phyloP scores from a whole-genome alignment of 2,113 vertebrate species.

The Pseudorectes ferrugineus region DNA sequence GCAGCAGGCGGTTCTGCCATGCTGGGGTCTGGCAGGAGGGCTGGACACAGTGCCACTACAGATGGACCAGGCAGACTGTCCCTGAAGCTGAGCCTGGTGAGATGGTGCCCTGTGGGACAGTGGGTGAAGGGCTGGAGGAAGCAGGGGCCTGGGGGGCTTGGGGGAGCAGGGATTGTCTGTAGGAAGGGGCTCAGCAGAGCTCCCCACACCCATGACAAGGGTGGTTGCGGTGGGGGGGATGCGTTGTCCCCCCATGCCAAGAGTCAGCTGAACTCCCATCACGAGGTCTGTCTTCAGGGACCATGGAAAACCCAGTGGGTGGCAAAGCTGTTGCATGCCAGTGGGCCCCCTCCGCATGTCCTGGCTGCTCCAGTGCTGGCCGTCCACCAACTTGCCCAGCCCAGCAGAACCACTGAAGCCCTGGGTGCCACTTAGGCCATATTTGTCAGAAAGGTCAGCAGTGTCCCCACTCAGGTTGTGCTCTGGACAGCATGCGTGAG shows the following conservation, averaged over 20 bases:
- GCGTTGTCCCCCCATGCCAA: not conserved
- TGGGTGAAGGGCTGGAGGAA: rapidly evolving
- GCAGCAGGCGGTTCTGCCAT: not conserved
- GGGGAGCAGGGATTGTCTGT: not conserved
- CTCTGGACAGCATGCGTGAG: not conserved
- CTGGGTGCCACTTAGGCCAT: not conserved
- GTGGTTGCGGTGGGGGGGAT: rapidly evolving
- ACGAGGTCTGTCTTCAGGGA: not conserved
- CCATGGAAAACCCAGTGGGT: rapidly evolving
- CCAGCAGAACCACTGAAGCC: not conserved
- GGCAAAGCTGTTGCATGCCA: not conserved
- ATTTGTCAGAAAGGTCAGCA: not conserved
- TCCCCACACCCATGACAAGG: rapidly evolving
- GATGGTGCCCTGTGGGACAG: not conserved
- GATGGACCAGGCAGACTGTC: constrained; percentile 2
- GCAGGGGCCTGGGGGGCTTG: not conserved
- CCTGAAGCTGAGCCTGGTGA: not conserved
- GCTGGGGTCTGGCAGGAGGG: not conserved
- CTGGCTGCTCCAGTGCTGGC: not conserved
- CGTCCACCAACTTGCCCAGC: rapidly evolving
- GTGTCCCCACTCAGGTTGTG: not conserved
- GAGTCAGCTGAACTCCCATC: not conserved
- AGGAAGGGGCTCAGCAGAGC: not conserved
- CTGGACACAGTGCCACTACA: not conserved
- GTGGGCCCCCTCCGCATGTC: rapidly evolving